Percentiles rank a stretch among this genome's conserved stretches.
Conservation (phyloP, 2,797 vertebrate species). For the Urocyon cinereoargenteus region DNA sequence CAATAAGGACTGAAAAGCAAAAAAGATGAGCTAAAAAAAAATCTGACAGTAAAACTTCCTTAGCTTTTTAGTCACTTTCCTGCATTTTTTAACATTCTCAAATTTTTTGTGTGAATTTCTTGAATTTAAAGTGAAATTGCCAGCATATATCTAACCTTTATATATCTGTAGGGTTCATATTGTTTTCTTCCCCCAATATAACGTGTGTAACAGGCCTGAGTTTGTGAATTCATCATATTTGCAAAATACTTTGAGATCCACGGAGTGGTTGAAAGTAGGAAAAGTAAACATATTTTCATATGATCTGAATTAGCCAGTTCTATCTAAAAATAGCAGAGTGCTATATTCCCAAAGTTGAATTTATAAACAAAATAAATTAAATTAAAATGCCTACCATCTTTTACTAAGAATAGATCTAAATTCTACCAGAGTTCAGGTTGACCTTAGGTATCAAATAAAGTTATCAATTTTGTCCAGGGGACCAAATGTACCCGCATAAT, state of each 20-base stretch:
- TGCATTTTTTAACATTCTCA: background rate
- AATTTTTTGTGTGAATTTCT: background rate
- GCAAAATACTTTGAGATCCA: background rate
- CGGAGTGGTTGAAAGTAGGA: background rate
- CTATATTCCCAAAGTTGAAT: background rate
- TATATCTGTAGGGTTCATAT: background rate
- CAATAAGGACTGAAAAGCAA: background rate
- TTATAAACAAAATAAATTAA: conserved; percentile 23
- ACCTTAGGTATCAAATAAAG: background rate
- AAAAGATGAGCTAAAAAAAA: background rate
- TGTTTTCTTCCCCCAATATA: background rate
- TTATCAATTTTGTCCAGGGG: background rate
- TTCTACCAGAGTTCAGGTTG: background rate
- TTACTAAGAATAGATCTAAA: background rate
- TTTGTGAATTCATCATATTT: background rate
- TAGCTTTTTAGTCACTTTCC: background rate
- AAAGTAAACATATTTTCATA: background rate
- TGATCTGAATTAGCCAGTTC: background rate
- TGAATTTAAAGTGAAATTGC: background rate
- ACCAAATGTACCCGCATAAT: background rate
- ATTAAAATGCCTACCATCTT: background rate
- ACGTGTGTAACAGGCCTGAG: background rate
- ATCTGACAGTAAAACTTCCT: background rate
- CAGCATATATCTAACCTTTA: background rate
- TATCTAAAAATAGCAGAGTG: background rate